Evolutionary conservation across 2,797 vertebrate genomes (phyloP), one percentile per base, ranked within the genome.

Genomic region (Muraenolepis orangiensis): DNA sequence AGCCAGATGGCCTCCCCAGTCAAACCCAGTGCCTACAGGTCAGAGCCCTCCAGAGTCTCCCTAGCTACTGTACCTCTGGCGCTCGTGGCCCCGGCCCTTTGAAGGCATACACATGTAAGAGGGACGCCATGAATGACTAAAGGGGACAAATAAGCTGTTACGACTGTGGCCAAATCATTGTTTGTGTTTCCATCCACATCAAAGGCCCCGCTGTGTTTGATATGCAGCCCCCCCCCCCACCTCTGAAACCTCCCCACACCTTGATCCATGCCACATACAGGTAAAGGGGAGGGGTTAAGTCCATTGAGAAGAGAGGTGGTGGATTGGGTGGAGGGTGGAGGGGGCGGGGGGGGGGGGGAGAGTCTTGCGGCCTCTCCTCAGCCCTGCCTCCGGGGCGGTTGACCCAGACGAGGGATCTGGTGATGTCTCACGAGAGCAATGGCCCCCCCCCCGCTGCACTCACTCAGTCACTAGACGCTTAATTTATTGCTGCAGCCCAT

Each of bases 121-220:
- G 88, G 89, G 84, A 76, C 87, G 74, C 90, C 89, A 91, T 93
- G 93, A 94, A 94, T 95, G 92, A 93, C 93, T 94, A 94, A 93
- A 93, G 91, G 91, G 92, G 93, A 95, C 93, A 94, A 95, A 94
- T 94, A 94, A 93, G 92, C 91, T 90, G 91, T 94, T 94, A 95
- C 92, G 91, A 94, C 92, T 93, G 85, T 86, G 83, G 91, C 92
- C 89, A 93, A 91, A 93, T 91, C 91, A 91, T 85, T 93, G 93
- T 94, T 94, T 94, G 92, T 94, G 91, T 94, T 94, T 93, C 90
- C 87, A 86, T 90, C 86, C 87, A 93, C 94, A 91, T 94, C 94
- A 94, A 95, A 95, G 93, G 80, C 81, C 67, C 4, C 23, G 0
- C 70, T 86, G 80, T 93, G 93, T 94, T 95, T 94, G 93, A 94